Evolutionary conservation across 2,797 vertebrate genomes (phyloP).

Genomic region (Sphenopsis melanotis): DNA sequence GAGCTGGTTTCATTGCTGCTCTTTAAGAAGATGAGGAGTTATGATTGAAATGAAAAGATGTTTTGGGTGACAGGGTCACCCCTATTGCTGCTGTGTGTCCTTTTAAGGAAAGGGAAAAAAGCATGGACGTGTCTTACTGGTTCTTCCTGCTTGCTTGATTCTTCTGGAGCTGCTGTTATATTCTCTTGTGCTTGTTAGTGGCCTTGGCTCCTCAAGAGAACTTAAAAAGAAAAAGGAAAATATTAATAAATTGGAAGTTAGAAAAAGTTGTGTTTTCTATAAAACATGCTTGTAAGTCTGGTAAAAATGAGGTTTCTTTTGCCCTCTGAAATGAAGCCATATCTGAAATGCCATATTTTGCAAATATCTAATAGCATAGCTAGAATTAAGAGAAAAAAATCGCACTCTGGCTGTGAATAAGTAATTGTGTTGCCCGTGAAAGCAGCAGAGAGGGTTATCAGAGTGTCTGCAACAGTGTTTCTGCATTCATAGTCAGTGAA

Average conservation of each 20-base stretch:
- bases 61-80: not conserved
- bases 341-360: not conserved
- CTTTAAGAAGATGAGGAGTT: not conserved
- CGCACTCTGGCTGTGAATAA: not conserved
- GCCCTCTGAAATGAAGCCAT: not conserved
- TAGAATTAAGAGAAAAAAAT: not conserved
- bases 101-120: not conserved
- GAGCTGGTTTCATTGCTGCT: not conserved
- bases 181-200: not conserved
- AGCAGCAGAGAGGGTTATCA: not conserved
- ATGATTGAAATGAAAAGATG: not conserved
- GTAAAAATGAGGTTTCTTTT: not conserved
- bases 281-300: not conserved
- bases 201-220: not conserved
- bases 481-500: not conserved
- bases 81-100: not conserved
- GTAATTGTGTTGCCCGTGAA: not conserved
- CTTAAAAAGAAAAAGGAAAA: not conserved
- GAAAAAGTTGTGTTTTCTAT: not conserved
- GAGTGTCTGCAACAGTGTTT: not conserved
- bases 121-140: not conserved
- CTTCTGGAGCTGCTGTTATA: not conserved
- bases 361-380: not conserved
- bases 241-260: not conserved
- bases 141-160: not conserved